These are phyloP conservation scores for Sebastes trivittatus DNA, from an alignment of 2,797 vertebrate species.

Conservation along the genomic window DNA sequence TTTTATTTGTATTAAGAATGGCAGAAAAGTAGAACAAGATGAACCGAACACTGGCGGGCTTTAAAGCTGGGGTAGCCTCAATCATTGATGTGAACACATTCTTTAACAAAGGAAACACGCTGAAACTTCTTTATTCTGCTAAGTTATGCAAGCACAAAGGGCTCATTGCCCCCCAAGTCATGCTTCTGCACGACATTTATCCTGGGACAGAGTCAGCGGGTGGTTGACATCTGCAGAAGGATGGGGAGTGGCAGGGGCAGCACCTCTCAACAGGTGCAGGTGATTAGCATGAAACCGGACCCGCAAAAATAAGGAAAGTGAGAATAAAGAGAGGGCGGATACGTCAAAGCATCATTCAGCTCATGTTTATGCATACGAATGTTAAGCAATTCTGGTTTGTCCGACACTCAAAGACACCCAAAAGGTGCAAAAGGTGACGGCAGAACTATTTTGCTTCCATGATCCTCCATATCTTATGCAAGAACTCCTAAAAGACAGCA, in stretches of 20 bases:
- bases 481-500: not conserved
- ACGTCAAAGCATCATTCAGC: slow-evolving; percentile 38
- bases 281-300: slow-evolving; percentile 68
- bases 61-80: not conserved
- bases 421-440: slow-evolving; percentile 35
- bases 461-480: slow-evolving; percentile 24
- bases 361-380: slow-evolving; percentile 74
- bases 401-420: slow-evolving; percentile 53
- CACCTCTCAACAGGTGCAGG: slow-evolving; percentile 75
- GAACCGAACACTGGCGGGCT: not conserved
- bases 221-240: slow-evolving; percentile 64
- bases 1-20: slow-evolving; percentile 15
- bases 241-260: slow-evolving; percentile 68
- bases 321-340: slow-evolving; percentile 42
- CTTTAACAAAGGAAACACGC: not conserved
- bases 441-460: slow-evolving; percentile 4
- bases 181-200: slow-evolving; percentile 38
- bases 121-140: not conserved
- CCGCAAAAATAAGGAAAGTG: slow-evolving; percentile 32
- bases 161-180: slow-evolving; percentile 31
- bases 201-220: slow-evolving; percentile 57
- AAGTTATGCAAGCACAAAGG: slow-evolving; percentile 30
- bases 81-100: not conserved
- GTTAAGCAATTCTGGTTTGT: slow-evolving; percentile 31
- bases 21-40: not conserved